Evolutionary conservation across 2,797 vertebrate species (phyloP).

Genomic region (Poecilia wingei): DNA sequence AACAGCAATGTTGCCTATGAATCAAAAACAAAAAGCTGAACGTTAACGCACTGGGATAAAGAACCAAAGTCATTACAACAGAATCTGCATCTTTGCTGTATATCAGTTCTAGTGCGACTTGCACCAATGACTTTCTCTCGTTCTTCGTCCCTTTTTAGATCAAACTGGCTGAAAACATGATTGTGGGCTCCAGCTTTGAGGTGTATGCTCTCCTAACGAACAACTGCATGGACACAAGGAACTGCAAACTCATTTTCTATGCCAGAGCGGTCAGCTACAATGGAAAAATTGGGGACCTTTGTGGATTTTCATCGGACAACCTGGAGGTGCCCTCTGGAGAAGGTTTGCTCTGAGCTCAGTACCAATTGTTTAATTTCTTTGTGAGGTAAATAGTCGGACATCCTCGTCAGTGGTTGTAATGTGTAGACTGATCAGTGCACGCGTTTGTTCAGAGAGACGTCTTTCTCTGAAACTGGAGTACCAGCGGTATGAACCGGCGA

Average conservation of each 20-base stretch:
- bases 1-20: not conserved
- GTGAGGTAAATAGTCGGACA: not conserved
- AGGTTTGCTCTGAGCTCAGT: constrained; percentile 69
- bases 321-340: constrained; percentile 70
- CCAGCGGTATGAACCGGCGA: constrained; percentile 71
- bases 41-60: not conserved
- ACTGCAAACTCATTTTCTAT: constrained; percentile 78
- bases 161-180: constrained; percentile 83
- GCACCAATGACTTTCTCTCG: not conserved
- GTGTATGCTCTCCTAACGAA: constrained; percentile 83
- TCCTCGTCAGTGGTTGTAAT: not conserved
- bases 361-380: not conserved
- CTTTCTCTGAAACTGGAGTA: constrained; percentile 80
- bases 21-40: not conserved
- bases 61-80: not conserved
- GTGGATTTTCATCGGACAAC: constrained; percentile 71
- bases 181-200: constrained; percentile 85
- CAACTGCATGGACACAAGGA: constrained; percentile 50
- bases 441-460: constrained; percentile 69
- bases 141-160: constrained; percentile 66
- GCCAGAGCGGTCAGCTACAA: constrained; percentile 83
- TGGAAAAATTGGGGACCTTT: constrained; percentile 76
- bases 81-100: not conserved
- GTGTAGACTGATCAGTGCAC: not conserved
- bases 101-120: not conserved